Evolutionary conservation across 2,797 vertebrate genomes (phyloP).

Genomic region (Sphenopsis melanotis): DNA sequence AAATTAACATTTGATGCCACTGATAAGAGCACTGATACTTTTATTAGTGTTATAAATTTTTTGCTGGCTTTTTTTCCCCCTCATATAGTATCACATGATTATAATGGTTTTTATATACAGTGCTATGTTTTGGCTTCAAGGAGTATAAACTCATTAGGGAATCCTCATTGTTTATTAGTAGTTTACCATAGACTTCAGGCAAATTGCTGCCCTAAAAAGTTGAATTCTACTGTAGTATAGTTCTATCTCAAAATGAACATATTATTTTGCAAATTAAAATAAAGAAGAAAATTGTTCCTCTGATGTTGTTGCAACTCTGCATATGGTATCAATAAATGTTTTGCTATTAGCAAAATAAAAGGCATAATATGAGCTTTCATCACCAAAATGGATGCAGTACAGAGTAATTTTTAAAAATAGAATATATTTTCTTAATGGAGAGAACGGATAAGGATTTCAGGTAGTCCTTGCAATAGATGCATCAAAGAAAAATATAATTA

Average conservation of each 20-base stretch:
- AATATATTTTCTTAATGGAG: background rate
- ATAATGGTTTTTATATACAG: background rate
- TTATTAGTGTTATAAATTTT: background rate
- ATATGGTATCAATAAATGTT: background rate
- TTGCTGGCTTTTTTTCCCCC: fast-evolving
- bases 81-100: background rate
- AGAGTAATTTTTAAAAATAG: background rate
- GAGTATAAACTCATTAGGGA: background rate
- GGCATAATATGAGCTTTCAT: background rate
- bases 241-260: background rate
- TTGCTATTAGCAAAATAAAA: background rate
- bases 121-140: background rate
- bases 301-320: background rate
- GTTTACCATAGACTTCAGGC: background rate
- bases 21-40: background rate
- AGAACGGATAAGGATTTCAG: background rate
- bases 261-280: background rate
- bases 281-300: background rate
- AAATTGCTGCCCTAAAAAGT: background rate
- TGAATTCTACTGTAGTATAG: background rate
- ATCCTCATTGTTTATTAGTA: constrained; percentile 3
- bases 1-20: constrained; percentile 2
- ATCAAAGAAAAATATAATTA: background rate
- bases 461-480: background rate
- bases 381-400: background rate